Evolutionary conservation across 2,797 vertebrate genomes (phyloP), one percentile per base, ranked within the genome.

Genomic region (Chrysocyon brachyurus): DNA sequence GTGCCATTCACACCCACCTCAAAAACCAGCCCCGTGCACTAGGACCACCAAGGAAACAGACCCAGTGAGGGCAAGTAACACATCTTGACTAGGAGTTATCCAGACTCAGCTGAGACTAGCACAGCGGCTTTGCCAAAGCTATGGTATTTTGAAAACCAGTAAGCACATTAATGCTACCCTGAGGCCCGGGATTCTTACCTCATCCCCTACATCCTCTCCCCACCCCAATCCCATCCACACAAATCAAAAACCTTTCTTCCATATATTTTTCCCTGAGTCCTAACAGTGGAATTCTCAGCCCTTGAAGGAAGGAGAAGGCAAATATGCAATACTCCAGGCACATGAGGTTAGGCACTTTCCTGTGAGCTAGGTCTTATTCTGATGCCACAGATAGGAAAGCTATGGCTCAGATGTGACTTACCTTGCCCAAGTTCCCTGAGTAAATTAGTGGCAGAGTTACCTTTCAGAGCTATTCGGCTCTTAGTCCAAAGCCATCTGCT

Each of bases 211-310:
- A n/a, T 28, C 63, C 28, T 56, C 4, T 66, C 33, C 26, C 26
- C 1, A 54, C 10, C 22, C 10, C 2, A 17, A 59, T 2, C 40
- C 3, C 15, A 56, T 1, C 7, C 66, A 85, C 59, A 73, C 52
- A 87, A 93, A 81, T 46, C 33, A 33, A 72, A 96, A 81, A 63
- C 33, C 17, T 52, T 73, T 94, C 73, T 66, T 31, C 36, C n/a
- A 87, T 36, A 6, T 8, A 26, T 21, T 66, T 63, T 66, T 84
- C 87, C 10, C 26, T 87, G 66, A 40, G 36, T 40, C 64, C 82
- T 96, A 61, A 59, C 21, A 15, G 6, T 17, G 59, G 46, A 92
- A 64, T 84, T 66, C 40, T 31, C 14, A 59, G 49, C n/a, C 11
- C 54, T 31, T 79, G 12, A 52, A 6, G 52, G 36, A 86, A 52